Conservation (phyloP, 2,888 invertebrate species). For the Apotomis betuletana region DNA sequence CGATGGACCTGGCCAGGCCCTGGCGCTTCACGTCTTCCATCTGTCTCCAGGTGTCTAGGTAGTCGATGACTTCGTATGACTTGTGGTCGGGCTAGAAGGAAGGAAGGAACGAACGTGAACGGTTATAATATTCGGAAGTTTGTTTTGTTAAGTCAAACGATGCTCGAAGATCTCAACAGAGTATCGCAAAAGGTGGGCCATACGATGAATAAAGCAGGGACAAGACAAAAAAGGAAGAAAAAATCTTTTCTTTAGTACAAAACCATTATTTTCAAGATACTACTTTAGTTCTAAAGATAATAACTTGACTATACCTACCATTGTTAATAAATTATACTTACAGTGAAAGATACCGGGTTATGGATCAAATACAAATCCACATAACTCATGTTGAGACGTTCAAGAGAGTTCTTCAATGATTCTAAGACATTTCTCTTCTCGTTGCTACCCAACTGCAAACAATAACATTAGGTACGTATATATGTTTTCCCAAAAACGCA, state of each 20-base stretch:
- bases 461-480: not conserved
- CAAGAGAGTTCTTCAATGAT: constrained; percentile 66
- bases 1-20: constrained; percentile 87
- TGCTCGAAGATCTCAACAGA: no score
- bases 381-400: constrained; percentile 77
- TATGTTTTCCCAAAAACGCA: no score
- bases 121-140: not conserved
- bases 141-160: no score
- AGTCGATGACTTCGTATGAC: constrained; percentile 83
- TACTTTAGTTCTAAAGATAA: no score
- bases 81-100: constrained; percentile 58
- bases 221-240: no score
- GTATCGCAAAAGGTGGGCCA: no score
- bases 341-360: constrained; percentile 72
- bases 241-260: no score
- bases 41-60: constrained; percentile 87
- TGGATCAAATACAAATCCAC: constrained; percentile 84
- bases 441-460: constrained; percentile 60
- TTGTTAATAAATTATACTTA: constrained; percentile 46
- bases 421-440: constrained; percentile 63
- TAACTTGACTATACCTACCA: no score
- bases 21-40: constrained; percentile 87
- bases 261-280: no score
- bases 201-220: no score
- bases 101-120: not conserved